Evolutionary conservation across 2,113 vertebrate genomes (phyloP), one percentile per base, ranked within the genome.

Genomic region (Limnothrissa miodon): DNA sequence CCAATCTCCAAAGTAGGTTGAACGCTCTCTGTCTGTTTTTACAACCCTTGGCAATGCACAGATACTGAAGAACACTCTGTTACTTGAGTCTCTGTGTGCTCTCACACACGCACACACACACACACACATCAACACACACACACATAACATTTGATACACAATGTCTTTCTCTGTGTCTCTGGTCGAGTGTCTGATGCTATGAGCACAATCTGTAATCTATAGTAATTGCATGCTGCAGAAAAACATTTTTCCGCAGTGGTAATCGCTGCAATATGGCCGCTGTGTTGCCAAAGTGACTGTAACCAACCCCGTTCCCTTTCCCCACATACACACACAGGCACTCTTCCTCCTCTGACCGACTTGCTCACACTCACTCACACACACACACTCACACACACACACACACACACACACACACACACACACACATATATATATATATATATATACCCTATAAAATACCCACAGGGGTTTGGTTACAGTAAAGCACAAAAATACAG

Each of bases 181-280:
- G 89, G 92, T 87, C 10, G 87, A 93, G 89, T 85, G 89, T 90
- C 92, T 92, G 92, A 94, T 94, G 93, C 92, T 92, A 93, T 90
- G 92, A 92, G 87, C 87, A 90, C 93, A 93, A 94, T 95, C 94
- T 95, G 92, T 95, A 95, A 94, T 95, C 94, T 95, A 93, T 94
- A 93, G 93, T 95, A 95, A 95, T 95, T 95, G 93, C 93, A 94
- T 93, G 94, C 94, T 95, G 92, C 94, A 94, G 94, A 95, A 95
- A 95, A 94, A 95, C 93, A 95, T 94, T 94, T 94, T 94, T 95
- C 93, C 93, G 90, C 93, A 94, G 93, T 90, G 91, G 92, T 95
- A 95, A 95, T 95, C 91, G 89, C 93, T 94, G 93, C 94, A 95
- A 95, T 94, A 95, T 95, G 94, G 93, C 90, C 89, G 88, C 88